Conservation (phyloP, 2,797 vertebrate genomes). For the Esox lucius region DNA sequence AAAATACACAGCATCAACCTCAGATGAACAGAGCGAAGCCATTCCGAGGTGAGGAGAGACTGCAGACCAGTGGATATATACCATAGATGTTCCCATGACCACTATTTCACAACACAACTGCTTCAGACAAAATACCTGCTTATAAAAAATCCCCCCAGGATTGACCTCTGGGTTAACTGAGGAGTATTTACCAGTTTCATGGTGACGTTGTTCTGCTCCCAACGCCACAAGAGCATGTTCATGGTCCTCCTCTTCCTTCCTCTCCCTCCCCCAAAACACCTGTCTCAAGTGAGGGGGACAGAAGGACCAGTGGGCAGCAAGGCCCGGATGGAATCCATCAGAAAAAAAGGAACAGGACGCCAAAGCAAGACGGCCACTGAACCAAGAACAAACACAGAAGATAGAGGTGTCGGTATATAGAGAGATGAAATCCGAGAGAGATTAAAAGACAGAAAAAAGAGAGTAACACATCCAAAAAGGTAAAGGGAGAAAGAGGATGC, state of each 20-base stretch:
- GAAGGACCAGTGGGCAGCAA: constrained; percentile 7
- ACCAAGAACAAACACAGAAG: constrained; percentile 39
- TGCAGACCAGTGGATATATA: background rate
- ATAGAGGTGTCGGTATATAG: background rate
- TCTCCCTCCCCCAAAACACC: constrained; percentile 63
- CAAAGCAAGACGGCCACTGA: background rate
- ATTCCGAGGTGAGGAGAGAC: background rate
- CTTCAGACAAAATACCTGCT: background rate
- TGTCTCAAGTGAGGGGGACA: constrained; percentile 56
- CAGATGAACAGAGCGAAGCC: background rate
- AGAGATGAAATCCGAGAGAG: background rate
- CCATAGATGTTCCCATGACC: background rate
- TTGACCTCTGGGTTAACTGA: constrained; percentile 29
- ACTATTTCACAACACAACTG: background rate
- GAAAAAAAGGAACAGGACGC: background rate
- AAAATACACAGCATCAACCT: constrained; percentile 6
- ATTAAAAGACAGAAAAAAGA: background rate
- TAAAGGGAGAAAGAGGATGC: background rate
- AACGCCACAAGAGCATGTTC: constrained; percentile 88
- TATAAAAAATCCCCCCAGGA: background rate
- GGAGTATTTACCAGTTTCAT: constrained; percentile 89
- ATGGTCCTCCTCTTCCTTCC: constrained; percentile 68
- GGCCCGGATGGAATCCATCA: constrained; percentile 46
- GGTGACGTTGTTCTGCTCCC: constrained; percentile 87
- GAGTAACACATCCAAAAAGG: background rate